A percentile compares a stretch with the other conserved stretches of the same genome.
Conservation (phyloP, 2,113 vertebrate genomes). For the Crocuta crocuta region DNA sequence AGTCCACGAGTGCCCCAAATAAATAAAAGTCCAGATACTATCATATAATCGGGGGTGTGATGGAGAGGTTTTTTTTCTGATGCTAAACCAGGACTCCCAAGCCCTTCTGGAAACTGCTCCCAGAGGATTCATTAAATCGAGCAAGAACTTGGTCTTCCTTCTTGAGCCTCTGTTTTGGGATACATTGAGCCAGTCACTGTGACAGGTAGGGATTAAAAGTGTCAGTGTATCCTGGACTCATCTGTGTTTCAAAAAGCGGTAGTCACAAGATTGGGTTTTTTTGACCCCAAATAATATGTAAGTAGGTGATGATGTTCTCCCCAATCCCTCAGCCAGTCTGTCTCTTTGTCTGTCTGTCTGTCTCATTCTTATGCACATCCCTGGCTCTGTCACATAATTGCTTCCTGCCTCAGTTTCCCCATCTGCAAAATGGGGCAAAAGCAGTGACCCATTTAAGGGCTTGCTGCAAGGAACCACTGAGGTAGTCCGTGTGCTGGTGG, state of each 20-base stretch:
- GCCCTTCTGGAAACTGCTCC: background rate
- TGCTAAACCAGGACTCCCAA: background rate
- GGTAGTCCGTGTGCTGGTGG: rapidly evolving
- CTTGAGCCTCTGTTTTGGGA: background rate
- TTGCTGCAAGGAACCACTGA: background rate
- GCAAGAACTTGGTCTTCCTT: background rate
- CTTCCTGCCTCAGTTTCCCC: background rate
- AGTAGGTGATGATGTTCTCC: background rate
- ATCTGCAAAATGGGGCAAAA: background rate
- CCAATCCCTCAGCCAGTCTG: background rate
- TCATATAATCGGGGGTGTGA: too few species aligned
- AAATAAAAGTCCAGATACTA: background rate
- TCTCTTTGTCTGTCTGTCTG: too few species aligned
- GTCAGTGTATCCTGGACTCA: background rate
- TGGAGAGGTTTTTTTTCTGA: background rate
- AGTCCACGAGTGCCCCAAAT: background rate
- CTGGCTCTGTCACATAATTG: background rate
- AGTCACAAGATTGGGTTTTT: background rate
- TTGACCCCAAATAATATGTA: background rate
- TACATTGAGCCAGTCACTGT: background rate
- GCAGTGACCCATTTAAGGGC: background rate
- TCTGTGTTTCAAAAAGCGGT: background rate
- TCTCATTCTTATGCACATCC: background rate
- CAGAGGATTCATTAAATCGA: background rate
- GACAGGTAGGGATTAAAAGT: background rate